Evolutionary conservation across 2,113 vertebrate genomes (phyloP).

Genomic region (Mionectes macconnelli): DNA sequence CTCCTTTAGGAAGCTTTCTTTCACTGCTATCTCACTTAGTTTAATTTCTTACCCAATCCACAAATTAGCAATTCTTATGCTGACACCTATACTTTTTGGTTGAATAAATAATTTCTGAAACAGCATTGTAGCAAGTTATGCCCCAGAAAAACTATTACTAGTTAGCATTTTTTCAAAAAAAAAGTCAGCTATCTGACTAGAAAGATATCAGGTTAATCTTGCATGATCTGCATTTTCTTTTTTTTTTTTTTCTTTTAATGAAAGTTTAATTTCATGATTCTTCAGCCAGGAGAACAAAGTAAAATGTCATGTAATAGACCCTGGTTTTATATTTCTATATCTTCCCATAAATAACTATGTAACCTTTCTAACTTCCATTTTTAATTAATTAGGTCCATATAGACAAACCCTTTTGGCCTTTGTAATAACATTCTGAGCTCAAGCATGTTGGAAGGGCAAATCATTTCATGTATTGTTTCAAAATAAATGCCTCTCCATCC

Average conservation of each 20-base stretch:
- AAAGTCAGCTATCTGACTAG: neutral
- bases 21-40: neutral
- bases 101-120: constrained; percentile 3
- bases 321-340: neutral
- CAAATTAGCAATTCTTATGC: neutral
- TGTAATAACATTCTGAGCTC: neutral
- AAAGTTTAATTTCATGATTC: constrained; percentile 10
- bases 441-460: neutral
- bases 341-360: neutral
- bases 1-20: neutral
- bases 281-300: neutral
- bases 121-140: neutral
- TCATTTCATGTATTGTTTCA: neutral
- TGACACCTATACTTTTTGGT: neutral
- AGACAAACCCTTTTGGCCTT: neutral
- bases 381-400: constrained; percentile 20
- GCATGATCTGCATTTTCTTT: neutral
- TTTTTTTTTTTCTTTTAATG: neutral
- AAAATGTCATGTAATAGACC: neutral
- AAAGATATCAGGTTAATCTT: neutral
- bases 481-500: neutral
- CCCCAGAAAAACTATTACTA: neutral
- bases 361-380: constrained; percentile 26
- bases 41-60: neutral
- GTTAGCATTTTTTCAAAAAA: neutral